phyloP scores from a whole-genome alignment of 2,797 vertebrate genomes.

The Urophycis tenuis region DNA sequence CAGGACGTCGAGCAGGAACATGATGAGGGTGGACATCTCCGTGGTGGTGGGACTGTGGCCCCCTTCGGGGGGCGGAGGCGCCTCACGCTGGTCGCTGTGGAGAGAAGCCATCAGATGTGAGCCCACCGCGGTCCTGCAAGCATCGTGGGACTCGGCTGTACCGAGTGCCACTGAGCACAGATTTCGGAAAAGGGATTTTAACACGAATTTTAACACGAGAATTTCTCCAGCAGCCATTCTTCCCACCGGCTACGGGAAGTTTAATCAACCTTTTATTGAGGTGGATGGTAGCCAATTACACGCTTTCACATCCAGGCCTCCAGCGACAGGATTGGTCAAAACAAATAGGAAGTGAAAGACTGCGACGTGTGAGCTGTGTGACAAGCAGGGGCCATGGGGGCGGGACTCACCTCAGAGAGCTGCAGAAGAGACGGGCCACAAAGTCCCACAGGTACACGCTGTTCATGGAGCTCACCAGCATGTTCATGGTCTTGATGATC shows the following conservation, averaged over 20 bases:
- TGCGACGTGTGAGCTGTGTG: too few relatives aligned
- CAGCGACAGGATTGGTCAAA: too few relatives aligned
- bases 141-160: background rate
- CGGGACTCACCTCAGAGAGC: conserved; percentile 75
- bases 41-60: conserved; percentile 68
- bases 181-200: background rate
- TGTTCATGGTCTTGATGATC: conserved; percentile 90
- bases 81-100: conserved; percentile 48
- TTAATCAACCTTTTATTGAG: background rate
- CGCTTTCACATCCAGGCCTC: too few relatives aligned
- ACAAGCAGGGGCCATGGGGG: too few relatives aligned
- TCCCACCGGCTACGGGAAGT: background rate
- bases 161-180: background rate
- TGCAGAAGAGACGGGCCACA: conserved; percentile 82
- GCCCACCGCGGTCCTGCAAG: too few relatives aligned
- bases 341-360: too few relatives aligned
- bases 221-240: background rate
- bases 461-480: conserved; percentile 86
- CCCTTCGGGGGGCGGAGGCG: conserved; percentile 31
- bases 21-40: conserved; percentile 84
- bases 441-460: conserved; percentile 96
- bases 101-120: conserved; percentile 20
- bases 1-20: conserved; percentile 91
- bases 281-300: background rate
- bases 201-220: background rate